Base-by-base conservation (phyloP, 2,797 vertebrate genomes). In the Numenius phaeopus region DNA sequence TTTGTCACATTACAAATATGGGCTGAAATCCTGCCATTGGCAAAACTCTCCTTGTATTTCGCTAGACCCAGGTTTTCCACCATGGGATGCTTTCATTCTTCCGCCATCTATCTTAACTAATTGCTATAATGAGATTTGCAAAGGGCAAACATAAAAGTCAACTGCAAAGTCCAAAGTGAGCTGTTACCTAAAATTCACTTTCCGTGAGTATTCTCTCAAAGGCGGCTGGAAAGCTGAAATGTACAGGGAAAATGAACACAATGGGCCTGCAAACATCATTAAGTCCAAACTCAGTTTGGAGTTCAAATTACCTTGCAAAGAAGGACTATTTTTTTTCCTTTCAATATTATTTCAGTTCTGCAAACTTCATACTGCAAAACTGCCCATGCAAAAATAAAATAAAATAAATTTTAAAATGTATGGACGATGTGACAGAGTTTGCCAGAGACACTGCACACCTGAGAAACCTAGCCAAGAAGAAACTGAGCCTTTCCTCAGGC, bases 111-210 rank as follows among this genome's bases (percentile, higher is more conserved):
- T 76, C 82, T 90, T 91, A 78, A 49, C 50, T 95, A 97, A 96
- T 93, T 91, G 83, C 83, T 79, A 26, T 93, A 84, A 97, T 62
- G 95, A 92, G 92, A 91, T 96, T 92, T 94, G 67, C 90, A 95
- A 91, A 59, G 82, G 61, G 65, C 14, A 69, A 61, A 49, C 30
- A 61, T 44, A 71, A 75, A 77, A 93, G 40, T 89, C 88, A 94
- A 12, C 61, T 80, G 76, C 30, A 27, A 76, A 77, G 50, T 46
- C 92, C 64, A 64, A 87, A 83, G 83, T 58, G 75, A 96, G 67
- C 78, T 87, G 87, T 94, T 94, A 81, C 92, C 78, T 92, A 46
- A 34, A 92, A 81, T 83, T 91, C 57, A 11, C 71, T 95, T 96
- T 95, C 90, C 39, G 24, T 77, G 78, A 93, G 64, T 46, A 12